Conservation (phyloP, 2,888 invertebrate species). For the Acanthacorydalis orientalis region DNA sequence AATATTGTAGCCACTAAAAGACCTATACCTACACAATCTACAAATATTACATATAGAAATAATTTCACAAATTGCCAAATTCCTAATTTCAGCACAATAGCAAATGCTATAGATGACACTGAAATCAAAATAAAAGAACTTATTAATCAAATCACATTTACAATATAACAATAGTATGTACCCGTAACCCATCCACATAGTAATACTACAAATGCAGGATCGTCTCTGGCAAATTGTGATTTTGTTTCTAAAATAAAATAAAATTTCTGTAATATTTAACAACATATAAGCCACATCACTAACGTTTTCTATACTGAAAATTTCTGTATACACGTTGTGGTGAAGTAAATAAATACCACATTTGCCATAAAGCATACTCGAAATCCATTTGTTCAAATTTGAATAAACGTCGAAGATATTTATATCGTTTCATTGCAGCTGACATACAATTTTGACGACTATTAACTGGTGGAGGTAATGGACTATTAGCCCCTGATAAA, state of each 20-base stretch:
- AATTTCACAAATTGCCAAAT: slow-evolving; percentile 60
- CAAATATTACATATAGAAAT: slow-evolving; percentile 77
- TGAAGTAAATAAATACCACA: slow-evolving; percentile 83
- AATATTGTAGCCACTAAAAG: slow-evolving; percentile 71
- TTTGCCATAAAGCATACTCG: slow-evolving; percentile 99
- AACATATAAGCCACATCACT: slow-evolving; percentile 22
- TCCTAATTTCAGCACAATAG: slow-evolving; percentile 55
- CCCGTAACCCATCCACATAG: slow-evolving; percentile 69
- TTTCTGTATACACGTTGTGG: slow-evolving; percentile 96
- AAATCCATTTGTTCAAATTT: slow-evolving; percentile 98
- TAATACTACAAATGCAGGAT: slow-evolving; percentile 93
- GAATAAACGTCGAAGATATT: slow-evolving; percentile 67
- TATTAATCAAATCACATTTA: not conserved
- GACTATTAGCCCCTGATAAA: slow-evolving; percentile 38
- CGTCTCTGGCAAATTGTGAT: slow-evolving; percentile 96
- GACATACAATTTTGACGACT: slow-evolving; percentile 56
- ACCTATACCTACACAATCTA: slow-evolving; percentile 87
- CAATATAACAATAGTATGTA: slow-evolving; percentile 29
- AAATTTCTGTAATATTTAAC: not conserved
- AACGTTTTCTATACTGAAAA: slow-evolving; percentile 94
- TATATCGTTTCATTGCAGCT: slow-evolving; percentile 76
- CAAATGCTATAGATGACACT: slow-evolving; percentile 85
- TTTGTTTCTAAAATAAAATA: slow-evolving; percentile 66
- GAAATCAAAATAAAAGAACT: slow-evolving; percentile 21
- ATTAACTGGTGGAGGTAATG: slow-evolving; percentile 51